A percentile compares a stretch with the other conserved stretches of the same genome.
These are phyloP conservation scores for Trichomalopsis sarcophagae DNA, from an alignment of 1,140 invertebrate species.

Conservation along the genomic window DNA sequence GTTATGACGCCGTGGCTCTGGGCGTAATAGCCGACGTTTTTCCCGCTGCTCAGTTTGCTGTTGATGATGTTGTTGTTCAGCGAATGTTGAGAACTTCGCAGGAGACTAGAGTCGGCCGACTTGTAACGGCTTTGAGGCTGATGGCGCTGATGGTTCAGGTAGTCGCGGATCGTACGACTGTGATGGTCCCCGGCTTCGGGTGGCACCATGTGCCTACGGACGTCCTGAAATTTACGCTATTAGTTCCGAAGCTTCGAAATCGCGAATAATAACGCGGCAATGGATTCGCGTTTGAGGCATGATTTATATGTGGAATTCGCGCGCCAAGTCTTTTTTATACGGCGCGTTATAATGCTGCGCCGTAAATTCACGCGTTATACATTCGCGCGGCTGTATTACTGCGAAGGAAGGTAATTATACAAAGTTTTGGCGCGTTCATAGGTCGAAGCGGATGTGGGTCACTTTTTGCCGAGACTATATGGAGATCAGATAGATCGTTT, in stretches of 20 bases:
- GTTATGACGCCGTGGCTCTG: slow-evolving; percentile 68
- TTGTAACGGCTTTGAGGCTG: slow-evolving; percentile 3
- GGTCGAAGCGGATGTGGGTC: neutral
- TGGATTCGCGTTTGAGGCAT: too few species aligned
- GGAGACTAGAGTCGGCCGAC: slow-evolving; percentile 34
- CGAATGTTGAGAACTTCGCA: slow-evolving; percentile 34
- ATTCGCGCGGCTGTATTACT: neutral
- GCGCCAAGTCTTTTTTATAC: neutral
- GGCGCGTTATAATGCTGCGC: too few species aligned
- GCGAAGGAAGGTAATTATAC: neutral
- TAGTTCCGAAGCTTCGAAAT: too few species aligned
- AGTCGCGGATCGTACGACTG: slow-evolving; percentile 14
- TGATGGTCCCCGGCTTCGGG: slow-evolving; percentile 3
- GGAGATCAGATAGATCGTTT: too few species aligned
- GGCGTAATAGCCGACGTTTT: slow-evolving; percentile 58
- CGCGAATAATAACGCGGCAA: too few species aligned
- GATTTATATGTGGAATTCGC: too few species aligned
- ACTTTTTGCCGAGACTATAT: neutral
- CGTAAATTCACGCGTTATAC: too few species aligned
- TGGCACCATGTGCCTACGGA: neutral
- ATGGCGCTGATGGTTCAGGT: neutral
- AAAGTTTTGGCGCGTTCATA: neutral
- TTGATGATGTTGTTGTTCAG: slow-evolving; percentile 50
- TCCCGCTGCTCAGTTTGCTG: slow-evolving; percentile 45
- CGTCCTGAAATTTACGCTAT: neutral